These are phyloP conservation scores for Reinhardtius hippoglossoides DNA, from an alignment of 2,113 vertebrate genomes.

Conservation along the genomic window DNA sequence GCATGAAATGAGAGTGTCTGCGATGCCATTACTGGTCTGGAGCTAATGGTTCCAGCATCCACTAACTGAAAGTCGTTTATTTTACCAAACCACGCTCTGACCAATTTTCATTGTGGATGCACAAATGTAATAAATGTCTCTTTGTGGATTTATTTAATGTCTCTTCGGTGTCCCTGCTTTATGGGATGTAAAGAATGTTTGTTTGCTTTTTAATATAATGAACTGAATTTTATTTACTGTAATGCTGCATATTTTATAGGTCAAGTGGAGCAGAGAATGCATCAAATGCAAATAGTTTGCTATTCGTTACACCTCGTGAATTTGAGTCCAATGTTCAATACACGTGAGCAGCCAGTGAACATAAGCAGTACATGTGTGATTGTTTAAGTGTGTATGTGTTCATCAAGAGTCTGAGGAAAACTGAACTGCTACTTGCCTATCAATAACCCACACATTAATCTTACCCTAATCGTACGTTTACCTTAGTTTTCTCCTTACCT, in stretches of 20 bases:
- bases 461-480: no score
- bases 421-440: no score
- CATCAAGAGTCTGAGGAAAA: no score
- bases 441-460: no score
- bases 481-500: no score
- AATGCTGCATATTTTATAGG: not conserved
- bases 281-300: not conserved
- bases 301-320: not conserved
- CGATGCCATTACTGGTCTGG: conserved; percentile 48
- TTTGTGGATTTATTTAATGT: conserved; percentile 40
- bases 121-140: conserved; percentile 37
- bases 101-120: conserved; percentile 42
- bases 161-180: not conserved
- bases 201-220: not conserved
- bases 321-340: not conserved
- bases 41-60: conserved; percentile 56
- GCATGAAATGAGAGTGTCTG: conserved; percentile 58
- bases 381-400: not conserved
- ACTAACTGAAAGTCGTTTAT: conserved; percentile 57
- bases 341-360: not conserved
- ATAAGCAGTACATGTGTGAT: not conserved
- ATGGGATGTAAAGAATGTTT: conserved; percentile 14
- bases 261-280: not conserved
- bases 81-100: conserved; percentile 45
- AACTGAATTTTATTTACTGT: conserved; percentile 1